phyloP scores from a whole-genome alignment of 2,888 invertebrate species.

The Cepaea hortensis region DNA sequence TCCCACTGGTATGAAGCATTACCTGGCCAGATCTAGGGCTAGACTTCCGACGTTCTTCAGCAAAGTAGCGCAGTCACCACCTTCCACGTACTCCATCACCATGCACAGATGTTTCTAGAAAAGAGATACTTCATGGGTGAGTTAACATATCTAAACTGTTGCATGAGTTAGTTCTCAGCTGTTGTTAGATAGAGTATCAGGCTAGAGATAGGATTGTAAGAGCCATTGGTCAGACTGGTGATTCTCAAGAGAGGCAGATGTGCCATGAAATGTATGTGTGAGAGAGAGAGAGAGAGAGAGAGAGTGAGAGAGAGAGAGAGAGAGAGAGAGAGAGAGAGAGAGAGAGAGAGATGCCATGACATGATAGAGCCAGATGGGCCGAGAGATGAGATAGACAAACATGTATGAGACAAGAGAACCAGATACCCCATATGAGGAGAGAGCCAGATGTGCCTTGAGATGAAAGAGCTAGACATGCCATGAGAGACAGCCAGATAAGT shows the following conservation, averaged over 20 bases:
- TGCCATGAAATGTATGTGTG: background rate
- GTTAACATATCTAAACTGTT: background rate
- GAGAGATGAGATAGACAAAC: no score
- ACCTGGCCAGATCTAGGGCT: constrained; percentile 96
- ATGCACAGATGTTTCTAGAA: constrained; percentile 92
- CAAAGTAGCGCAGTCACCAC: constrained; percentile 98
- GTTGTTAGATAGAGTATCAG: no score
- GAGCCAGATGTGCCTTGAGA: no score
- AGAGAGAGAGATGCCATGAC: background rate
- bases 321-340: constrained; percentile 14
- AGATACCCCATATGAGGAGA: no score
- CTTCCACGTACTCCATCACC: constrained; percentile 99
- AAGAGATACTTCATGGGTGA: constrained; percentile 51
- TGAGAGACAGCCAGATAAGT: no score
- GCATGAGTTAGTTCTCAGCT: no score
- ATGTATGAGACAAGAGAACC: no score
- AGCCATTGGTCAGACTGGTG: no score
- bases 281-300: constrained; percentile 10
- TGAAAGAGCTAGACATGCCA: no score
- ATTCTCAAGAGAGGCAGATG: background rate
- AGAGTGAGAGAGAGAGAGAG: constrained; percentile 16
- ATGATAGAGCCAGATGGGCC: no score
- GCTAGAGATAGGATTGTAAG: no score
- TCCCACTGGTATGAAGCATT: background rate
- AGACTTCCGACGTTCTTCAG: constrained; percentile 95